Conservation (phyloP, 2,113 vertebrate genomes). For the Psittacula cyanocephala region DNA sequence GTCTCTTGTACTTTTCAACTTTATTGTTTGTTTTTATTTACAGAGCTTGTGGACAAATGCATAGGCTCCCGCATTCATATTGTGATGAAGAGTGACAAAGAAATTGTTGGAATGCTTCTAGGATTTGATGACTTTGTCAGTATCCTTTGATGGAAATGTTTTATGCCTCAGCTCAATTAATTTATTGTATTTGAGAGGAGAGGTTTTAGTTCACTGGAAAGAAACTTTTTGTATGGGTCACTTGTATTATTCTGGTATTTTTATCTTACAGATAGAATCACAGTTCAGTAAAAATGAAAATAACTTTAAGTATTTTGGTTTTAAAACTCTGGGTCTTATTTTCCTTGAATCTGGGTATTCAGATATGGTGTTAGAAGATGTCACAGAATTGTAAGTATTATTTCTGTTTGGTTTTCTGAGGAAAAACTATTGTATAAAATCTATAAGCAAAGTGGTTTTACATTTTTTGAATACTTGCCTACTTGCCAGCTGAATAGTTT, state of each 20-base stretch:
- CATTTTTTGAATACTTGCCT: not conserved
- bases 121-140: constrained; percentile 96
- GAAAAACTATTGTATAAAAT: not conserved
- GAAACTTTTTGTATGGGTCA: not conserved
- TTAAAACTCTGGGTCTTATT: not conserved
- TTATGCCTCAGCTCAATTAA: too few relatives aligned
- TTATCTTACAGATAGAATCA: not conserved
- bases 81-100: constrained; percentile 92
- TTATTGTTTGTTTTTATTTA: not conserved
- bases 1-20: not conserved
- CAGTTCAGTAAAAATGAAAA: not conserved
- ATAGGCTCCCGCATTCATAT: constrained; percentile 88
- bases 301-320: not conserved
- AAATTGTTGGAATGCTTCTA: constrained; percentile 87
- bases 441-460: not conserved
- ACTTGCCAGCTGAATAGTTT: not conserved
- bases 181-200: too few relatives aligned
- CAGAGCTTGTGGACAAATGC: constrained; percentile 92
- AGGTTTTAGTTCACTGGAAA: not conserved
- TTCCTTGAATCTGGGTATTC: constrained; percentile 71
- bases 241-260: not conserved
- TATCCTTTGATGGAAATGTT: constrained; percentile 81
- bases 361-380: constrained; percentile 90
- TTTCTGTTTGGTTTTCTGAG: not conserved
- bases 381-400: constrained; percentile 88